Conservation (phyloP, 1,140 invertebrate genomes). For the Pantala flavescens region DNA sequence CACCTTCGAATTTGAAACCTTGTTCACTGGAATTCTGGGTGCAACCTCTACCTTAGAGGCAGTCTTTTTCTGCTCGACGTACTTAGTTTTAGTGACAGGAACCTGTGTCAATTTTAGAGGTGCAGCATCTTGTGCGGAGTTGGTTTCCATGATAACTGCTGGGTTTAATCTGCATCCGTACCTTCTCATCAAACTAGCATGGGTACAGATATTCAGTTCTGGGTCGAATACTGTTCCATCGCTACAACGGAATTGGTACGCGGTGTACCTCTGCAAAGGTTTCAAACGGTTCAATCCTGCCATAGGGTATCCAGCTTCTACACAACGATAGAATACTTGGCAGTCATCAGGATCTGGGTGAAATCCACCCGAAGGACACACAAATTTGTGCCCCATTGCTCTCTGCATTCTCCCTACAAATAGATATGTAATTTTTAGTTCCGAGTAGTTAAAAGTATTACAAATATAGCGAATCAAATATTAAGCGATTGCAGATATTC, state of each 20-base stretch:
- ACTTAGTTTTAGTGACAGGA: too few species aligned
- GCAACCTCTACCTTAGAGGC: not conserved
- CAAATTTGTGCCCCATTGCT: slow-evolving; percentile 24
- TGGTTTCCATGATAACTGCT: not conserved
- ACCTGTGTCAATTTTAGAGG: not conserved
- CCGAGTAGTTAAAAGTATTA: too few species aligned
- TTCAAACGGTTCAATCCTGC: slow-evolving; percentile 20
- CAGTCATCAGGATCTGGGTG: slow-evolving; percentile 45
- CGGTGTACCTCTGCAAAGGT: slow-evolving; percentile 26
- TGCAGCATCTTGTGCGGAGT: not conserved
- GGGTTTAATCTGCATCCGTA: slow-evolving; percentile 36
- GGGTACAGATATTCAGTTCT: slow-evolving; percentile 50
- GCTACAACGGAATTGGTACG: slow-evolving; percentile 54
- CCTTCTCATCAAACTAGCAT: slow-evolving; percentile 48
- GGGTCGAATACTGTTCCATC: slow-evolving; percentile 60
- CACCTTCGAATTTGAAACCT: not conserved
- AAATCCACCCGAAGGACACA: slow-evolving; percentile 47
- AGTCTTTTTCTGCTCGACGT: too few species aligned
- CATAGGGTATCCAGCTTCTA: slow-evolving; percentile 34
- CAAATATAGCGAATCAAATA: too few species aligned
- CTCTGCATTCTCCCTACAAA: not conserved
- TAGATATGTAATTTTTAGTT: not conserved
- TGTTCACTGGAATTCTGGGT: not conserved
- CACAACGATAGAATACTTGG: slow-evolving; percentile 45
- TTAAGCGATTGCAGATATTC: too few species aligned